Evolutionary conservation across 2,888 invertebrate species (phyloP).

Genomic region (Meganola albula): DNA sequence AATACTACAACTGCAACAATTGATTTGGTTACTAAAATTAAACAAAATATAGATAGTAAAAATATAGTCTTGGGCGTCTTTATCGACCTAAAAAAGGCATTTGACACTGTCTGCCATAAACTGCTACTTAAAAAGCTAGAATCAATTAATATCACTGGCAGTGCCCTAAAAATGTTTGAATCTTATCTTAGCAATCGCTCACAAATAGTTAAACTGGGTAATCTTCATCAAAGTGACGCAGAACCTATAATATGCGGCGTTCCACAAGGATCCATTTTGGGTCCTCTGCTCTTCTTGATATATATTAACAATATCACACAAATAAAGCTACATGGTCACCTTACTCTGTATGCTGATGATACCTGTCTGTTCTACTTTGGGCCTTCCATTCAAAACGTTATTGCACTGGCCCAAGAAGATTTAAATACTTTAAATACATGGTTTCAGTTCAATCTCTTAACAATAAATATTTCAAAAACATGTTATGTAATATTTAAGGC

Average conservation of each 20-base stretch:
- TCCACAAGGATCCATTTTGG: conserved; percentile 9
- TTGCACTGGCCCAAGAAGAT: conserved; percentile 14
- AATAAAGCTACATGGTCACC: conserved; percentile 6
- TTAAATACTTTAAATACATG: conserved; percentile 12
- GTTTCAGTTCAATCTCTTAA: conserved; percentile 12
- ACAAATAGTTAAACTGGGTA: conserved; percentile 2
- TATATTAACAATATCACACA: conserved; percentile 8
- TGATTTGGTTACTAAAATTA: background rate
- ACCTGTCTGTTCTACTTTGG: conserved; percentile 3
- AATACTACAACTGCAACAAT: background rate
- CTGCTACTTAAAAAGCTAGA: background rate
- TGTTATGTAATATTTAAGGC: conserved; percentile 13
- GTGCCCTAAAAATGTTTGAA: background rate
- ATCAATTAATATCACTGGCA: background rate
- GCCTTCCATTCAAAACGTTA: conserved; percentile 1
- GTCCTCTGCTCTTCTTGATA: conserved; percentile 6
- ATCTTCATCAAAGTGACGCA: conserved; percentile 1
- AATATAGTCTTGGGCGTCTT: background rate
- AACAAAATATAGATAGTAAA: conserved; percentile 1
- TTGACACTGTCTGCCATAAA: background rate
- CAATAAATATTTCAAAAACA: conserved; percentile 4
- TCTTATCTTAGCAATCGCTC: background rate
- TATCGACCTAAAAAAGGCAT: conserved; percentile 1
- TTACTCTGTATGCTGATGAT: conserved; percentile 10
- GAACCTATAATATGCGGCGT: conserved; percentile 3